phyloP scores from a whole-genome alignment of 2,888 invertebrate species.

The Pristionchus mayeri region DNA sequence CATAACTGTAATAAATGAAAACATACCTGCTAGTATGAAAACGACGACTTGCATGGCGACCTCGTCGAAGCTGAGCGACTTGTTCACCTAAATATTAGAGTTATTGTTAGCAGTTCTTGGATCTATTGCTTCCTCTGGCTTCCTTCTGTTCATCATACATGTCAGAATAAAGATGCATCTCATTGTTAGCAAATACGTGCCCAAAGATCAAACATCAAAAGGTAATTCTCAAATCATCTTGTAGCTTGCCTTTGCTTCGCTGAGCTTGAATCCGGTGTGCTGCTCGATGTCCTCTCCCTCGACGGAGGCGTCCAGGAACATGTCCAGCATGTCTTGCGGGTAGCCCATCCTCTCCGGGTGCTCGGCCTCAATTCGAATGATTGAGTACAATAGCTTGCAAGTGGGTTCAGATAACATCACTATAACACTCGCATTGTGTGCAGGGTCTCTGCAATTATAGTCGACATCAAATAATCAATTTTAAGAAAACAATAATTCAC shows the following conservation, averaged over 20 bases:
- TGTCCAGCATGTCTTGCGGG: conserved; percentile 13
- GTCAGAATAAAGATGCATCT: too few relatives aligned
- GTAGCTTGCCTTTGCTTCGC: neutral
- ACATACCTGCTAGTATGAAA: conserved; percentile 16
- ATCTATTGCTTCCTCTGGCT: too few relatives aligned
- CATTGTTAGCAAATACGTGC: neutral
- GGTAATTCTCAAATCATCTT: neutral
- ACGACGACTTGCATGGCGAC: conserved; percentile 41
- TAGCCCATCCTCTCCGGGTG: neutral
- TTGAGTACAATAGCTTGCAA: too few relatives aligned
- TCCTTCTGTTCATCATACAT: too few relatives aligned
- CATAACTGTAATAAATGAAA: too few relatives aligned
- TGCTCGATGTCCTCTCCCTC: conserved; percentile 19
- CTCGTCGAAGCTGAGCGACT: conserved; percentile 26
- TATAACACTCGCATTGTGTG: too few relatives aligned
- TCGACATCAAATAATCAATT: too few relatives aligned
- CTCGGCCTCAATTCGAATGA: conserved; percentile 2
- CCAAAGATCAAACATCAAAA: neutral
- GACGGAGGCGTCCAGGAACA: conserved; percentile 21
- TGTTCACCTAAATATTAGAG: neutral
- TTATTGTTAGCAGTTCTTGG: neutral
- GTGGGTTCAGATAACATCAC: too few relatives aligned
- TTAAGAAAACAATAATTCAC: too few relatives aligned
- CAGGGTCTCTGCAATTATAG: too few relatives aligned
- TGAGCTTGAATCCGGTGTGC: conserved; percentile 37